Conservation (phyloP, 2,797 vertebrate genomes). For the Hephaestus fuliginosus region DNA sequence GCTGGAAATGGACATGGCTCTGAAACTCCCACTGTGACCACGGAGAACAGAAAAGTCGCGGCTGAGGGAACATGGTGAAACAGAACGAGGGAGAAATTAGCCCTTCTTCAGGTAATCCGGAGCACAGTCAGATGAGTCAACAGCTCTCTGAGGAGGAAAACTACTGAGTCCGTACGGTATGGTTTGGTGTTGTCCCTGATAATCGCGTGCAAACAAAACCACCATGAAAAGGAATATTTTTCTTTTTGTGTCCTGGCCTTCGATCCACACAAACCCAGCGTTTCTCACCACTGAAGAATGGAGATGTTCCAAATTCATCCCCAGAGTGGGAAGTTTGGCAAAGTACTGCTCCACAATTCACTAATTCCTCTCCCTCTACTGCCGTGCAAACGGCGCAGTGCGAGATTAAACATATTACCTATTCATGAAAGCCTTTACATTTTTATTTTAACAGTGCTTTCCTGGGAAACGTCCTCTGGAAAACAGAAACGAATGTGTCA, state of each 20-base stretch:
- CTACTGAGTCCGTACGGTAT: neutral
- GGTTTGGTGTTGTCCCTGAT: neutral
- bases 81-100: neutral
- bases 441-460: neutral
- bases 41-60: neutral
- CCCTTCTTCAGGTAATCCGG: neutral
- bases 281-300: neutral
- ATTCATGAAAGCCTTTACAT: neutral
- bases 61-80: neutral
- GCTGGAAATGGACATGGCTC: conserved; percentile 17
- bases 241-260: neutral
- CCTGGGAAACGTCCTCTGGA: neutral
- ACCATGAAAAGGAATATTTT: neutral
- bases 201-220: neutral
- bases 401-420: neutral
- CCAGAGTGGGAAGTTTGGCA: neutral
- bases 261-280: neutral
- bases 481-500: conserved; percentile 1
- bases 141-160: neutral
- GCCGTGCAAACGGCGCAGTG: neutral
- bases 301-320: neutral
- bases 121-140: neutral
- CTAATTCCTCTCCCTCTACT: too few relatives aligned
- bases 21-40: neutral
- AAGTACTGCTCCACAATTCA: neutral